Conservation (phyloP, 2,113 vertebrate genomes). For the Sakesphorus luctuosus region DNA sequence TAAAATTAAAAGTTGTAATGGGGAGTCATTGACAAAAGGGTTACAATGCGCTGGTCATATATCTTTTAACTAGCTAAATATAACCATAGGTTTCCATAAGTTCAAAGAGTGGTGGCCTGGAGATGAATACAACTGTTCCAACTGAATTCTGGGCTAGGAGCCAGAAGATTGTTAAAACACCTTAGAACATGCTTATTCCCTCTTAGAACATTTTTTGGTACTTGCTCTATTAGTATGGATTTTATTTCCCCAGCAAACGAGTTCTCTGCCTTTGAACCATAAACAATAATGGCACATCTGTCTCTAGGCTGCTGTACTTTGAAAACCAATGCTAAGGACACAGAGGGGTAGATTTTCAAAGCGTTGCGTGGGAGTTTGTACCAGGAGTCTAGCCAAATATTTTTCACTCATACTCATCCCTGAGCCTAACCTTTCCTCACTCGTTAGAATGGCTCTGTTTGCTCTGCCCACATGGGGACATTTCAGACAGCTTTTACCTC, state of each 20-base stretch:
- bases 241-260: conserved; percentile 67
- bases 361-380: conserved; percentile 36
- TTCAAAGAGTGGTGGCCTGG: conserved; percentile 71
- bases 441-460: neutral
- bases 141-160: conserved; percentile 68
- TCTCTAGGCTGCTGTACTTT: conserved; percentile 53
- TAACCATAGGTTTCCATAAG: conserved; percentile 67
- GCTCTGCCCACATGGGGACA: conserved; percentile 32
- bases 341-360: conserved; percentile 40
- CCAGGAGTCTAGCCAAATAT: conserved; percentile 47
- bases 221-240: conserved; percentile 68
- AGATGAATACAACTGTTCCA: conserved; percentile 67
- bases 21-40: conserved; percentile 54
- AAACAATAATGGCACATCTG: conserved; percentile 56
- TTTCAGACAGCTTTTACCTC: conserved; percentile 13
- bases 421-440: conserved; percentile 10
- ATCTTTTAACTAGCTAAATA: conserved; percentile 72
- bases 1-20: conserved; percentile 70
- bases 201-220: conserved; percentile 64
- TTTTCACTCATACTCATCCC: conserved; percentile 55
- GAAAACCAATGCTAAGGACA: conserved; percentile 51
- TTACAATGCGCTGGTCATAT: conserved; percentile 22
- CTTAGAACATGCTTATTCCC: conserved; percentile 62
- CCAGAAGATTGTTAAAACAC: conserved; percentile 60
- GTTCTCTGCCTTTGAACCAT: conserved; percentile 68